A percentile compares a stretch with the other conserved stretches of the same genome.
These are phyloP conservation scores for Chloroclysta siterata DNA, from an alignment of 2,888 invertebrate species.

Conservation along the genomic window DNA sequence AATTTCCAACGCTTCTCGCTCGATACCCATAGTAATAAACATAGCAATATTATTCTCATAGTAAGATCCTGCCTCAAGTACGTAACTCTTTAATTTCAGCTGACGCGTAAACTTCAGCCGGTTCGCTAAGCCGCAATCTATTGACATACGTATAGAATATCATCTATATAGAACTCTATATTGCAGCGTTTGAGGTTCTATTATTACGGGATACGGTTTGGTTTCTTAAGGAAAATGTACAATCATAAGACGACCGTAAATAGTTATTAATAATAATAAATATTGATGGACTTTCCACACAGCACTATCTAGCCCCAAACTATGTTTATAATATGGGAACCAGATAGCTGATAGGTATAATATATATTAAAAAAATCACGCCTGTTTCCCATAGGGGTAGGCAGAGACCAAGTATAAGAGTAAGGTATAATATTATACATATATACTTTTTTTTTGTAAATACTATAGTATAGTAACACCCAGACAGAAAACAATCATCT, in stretches of 20 bases:
- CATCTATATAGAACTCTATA: slow-evolving; percentile 34
- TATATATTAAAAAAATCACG: too few relatives aligned
- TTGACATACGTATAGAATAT: slow-evolving; percentile 43
- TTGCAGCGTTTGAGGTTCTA: slow-evolving; percentile 27
- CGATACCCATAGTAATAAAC: background rate
- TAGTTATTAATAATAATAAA: too few relatives aligned
- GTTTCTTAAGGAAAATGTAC: background rate
- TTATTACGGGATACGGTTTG: slow-evolving; percentile 21
- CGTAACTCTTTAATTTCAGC: slow-evolving; percentile 54
- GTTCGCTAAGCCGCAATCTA: slow-evolving; percentile 44
- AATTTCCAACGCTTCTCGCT: slow-evolving; percentile 1
- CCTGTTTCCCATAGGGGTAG: too few relatives aligned
- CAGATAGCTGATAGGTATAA: too few relatives aligned
- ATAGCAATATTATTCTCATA: slow-evolving; percentile 13
- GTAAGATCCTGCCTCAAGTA: slow-evolving; percentile 38
- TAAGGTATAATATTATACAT: too few relatives aligned
- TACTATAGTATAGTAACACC: too few relatives aligned
- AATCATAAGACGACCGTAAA: background rate
- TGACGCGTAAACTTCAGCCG: slow-evolving; percentile 52
- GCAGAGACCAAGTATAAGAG: too few relatives aligned
- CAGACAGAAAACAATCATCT: too few relatives aligned
- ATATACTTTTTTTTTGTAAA: too few relatives aligned
- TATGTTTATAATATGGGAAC: too few relatives aligned
- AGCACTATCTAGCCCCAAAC: too few relatives aligned
- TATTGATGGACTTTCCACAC: too few relatives aligned